phyloP scores from a whole-genome alignment of 2,888 invertebrate species.

The Diploptera punctata region DNA sequence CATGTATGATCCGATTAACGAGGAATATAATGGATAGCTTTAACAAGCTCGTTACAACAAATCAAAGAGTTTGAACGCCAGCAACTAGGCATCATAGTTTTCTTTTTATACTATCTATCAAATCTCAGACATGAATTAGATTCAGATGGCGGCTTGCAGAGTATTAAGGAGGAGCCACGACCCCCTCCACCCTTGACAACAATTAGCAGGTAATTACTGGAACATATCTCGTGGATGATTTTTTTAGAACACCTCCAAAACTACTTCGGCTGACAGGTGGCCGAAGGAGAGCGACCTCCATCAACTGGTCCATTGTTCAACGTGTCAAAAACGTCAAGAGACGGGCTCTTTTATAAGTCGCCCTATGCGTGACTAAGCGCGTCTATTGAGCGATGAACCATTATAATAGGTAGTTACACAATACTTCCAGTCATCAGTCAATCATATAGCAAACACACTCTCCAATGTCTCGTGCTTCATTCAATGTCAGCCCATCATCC shows the following conservation, averaged over 20 bases:
- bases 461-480: slow-evolving; percentile 6
- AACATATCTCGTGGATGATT: background rate
- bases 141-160: background rate
- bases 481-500: background rate
- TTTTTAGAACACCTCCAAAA: background rate
- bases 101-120: background rate
- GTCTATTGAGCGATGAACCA: slow-evolving; percentile 10
- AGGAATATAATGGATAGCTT: background rate
- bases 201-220: slow-evolving; percentile 6
- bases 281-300: slow-evolving; percentile 7
- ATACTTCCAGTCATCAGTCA: slow-evolving; percentile 6
- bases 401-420: slow-evolving; percentile 14
- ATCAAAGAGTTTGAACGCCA: background rate
- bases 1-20: too few relatives aligned
- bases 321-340: slow-evolving; percentile 13
- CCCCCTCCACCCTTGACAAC: slow-evolving; percentile 4
- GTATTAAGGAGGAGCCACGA: background rate
- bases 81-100: background rate
- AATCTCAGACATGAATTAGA: background rate
- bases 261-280: slow-evolving; percentile 12
- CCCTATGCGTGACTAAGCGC: slow-evolving; percentile 9
- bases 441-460: background rate
- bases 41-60: background rate
- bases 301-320: slow-evolving; percentile 6
- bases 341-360: slow-evolving; percentile 17